These are phyloP conservation scores for Microctonus aethiopoides DNA, from an alignment of 2,888 invertebrate species.

Conservation along the genomic window DNA sequence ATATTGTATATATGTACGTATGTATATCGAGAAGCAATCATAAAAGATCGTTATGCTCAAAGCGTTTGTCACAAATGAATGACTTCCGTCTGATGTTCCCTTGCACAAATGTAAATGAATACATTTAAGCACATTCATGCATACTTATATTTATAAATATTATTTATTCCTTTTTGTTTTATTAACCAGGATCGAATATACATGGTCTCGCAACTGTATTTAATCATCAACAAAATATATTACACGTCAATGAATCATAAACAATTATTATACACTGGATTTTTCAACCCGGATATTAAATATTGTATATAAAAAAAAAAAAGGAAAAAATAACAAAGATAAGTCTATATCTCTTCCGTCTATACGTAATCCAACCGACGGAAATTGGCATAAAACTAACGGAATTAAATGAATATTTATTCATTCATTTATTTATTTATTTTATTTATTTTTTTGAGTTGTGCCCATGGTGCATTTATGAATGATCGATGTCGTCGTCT, in stretches of 20 bases:
- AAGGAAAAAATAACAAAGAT: too few relatives aligned
- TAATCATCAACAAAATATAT: neutral
- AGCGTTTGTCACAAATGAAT: slow-evolving; percentile 26
- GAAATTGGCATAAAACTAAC: neutral
- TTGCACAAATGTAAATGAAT: neutral
- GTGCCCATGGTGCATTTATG: neutral
- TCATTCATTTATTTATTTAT: neutral
- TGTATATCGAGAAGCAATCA: slow-evolving; percentile 15
- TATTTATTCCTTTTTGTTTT: neutral
- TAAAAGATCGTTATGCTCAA: slow-evolving; percentile 17
- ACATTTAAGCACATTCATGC: too few relatives aligned
- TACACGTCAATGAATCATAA: neutral
- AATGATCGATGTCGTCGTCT: slow-evolving; percentile 11
- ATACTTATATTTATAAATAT: neutral
- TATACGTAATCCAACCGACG: neutral
- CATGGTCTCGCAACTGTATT: neutral
- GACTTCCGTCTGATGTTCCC: slow-evolving; percentile 12
- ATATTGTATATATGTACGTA: neutral
- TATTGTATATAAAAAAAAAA: neutral
- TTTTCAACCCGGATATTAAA: neutral
- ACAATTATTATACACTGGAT: too few relatives aligned
- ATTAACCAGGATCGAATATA: neutral
- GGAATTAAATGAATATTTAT: neutral
- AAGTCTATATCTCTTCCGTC: neutral
- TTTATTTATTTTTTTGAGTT: too few relatives aligned